Base-by-base conservation (phyloP, 92 coral and sea anemone species). In the Porites divaricata region DNA sequence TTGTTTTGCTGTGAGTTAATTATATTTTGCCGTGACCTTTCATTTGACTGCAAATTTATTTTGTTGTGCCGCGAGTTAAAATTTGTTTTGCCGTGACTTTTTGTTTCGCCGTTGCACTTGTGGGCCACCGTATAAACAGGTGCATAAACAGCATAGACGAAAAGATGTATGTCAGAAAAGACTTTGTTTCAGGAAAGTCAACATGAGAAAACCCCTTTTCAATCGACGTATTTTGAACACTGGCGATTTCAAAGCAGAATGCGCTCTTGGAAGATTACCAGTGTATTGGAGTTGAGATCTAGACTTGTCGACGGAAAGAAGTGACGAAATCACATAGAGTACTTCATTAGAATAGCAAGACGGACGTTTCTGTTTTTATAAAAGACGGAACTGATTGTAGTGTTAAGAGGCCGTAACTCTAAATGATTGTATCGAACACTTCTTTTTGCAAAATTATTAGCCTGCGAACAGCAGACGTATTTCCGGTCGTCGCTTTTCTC, bases 331-430 rank as follows among this genome's bases (percentile, higher is more conserved):
- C 35, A 72, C 56, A 9, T 67, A 68, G n/a, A 11, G 64, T 56
- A 53, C 24, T 80, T 56, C 28, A 17, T 80, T 80, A 69, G 62
- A 56, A 80, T 80, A 53, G 69, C 84, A 80, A 80, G 56, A 26
- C 74, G 1, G 11, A 26, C 63, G 48, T 49, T n/a, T 65, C 23
- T 1, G 7, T 54, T 78, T 78, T 54, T 25, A 68, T 51, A 68
- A 80, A 56, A 68, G 57, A 51, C 56, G 56, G 75, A 80, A 68
- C 7, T 50, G 3, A 68, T 21, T 25, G 26, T 35, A 24, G 63
- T 26, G 49, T 80, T 67, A 6, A 52, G 50, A 79, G 28, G 74
- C 65, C 23, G 50, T 8, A 50, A 51, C 25, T 58, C 25, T 67
- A 70, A 79, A 26, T 66, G 73, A 8, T 16, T 62, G 56, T 80